Conservation (phyloP, 2,797 vertebrate species). For the Poeciliopsis infans region DNA sequence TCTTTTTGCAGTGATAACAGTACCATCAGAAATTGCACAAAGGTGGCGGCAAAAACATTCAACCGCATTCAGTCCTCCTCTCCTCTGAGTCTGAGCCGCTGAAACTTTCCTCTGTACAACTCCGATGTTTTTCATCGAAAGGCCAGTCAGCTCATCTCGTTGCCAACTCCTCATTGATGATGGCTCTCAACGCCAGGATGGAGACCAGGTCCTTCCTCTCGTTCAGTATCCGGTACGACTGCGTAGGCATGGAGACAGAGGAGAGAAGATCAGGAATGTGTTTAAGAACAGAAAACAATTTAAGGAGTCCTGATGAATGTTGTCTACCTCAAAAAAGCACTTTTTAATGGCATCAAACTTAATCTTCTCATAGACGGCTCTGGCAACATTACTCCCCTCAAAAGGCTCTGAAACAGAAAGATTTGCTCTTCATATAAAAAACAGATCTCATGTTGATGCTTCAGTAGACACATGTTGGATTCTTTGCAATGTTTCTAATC, state of each 20-base stretch:
- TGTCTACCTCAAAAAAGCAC: conserved; percentile 85
- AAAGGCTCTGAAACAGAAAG: conserved; percentile 90
- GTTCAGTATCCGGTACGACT: conserved; percentile 86
- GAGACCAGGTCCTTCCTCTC: conserved; percentile 87
- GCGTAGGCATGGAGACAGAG: conserved; percentile 42
- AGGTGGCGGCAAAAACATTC: conserved; percentile 28
- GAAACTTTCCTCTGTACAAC: conserved; percentile 26
- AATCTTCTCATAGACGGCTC: conserved; percentile 91
- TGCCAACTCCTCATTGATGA: conserved; percentile 66
- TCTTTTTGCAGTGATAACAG: neutral
- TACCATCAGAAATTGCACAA: neutral
- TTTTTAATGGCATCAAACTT: conserved; percentile 90
- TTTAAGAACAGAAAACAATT: conserved; percentile 3
- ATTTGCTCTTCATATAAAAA: neutral
- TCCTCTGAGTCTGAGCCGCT: neutral
- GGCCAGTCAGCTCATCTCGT: conserved; percentile 58
- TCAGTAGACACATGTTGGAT: neutral
- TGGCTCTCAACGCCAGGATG: conserved; percentile 85
- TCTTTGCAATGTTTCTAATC: neutral
- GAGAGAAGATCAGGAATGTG: conserved; percentile 33
- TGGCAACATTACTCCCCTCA: conserved; percentile 93
- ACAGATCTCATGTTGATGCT: neutral
- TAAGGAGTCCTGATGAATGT: neutral
- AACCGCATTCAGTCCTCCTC: conserved; percentile 13
- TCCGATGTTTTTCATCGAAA: conserved; percentile 9